Evolutionary conservation across 2,797 vertebrate genomes (phyloP).

Genomic region (Rachycentron canadum): DNA sequence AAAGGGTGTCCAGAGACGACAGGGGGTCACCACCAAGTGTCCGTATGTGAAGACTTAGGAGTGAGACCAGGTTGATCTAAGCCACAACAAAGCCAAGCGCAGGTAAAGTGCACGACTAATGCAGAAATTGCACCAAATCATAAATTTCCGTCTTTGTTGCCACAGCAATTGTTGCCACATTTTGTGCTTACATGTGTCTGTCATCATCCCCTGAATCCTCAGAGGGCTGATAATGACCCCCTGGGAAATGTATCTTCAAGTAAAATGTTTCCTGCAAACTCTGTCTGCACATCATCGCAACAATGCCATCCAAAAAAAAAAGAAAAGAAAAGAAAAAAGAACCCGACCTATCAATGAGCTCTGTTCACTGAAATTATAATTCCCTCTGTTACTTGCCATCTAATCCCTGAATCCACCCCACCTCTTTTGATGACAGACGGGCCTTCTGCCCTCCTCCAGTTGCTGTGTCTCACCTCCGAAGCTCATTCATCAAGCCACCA

Average conservation of each 20-base stretch:
- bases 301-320: constrained; percentile 17
- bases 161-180: constrained; percentile 32
- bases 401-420: not conserved
- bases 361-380: constrained; percentile 17
- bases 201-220: constrained; percentile 50
- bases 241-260: constrained; percentile 24
- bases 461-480: not conserved
- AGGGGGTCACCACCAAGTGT: too few species aligned
- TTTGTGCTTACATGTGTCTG: constrained; percentile 46
- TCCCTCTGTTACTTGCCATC: not conserved
- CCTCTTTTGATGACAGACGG: constrained; percentile 15
- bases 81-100: not conserved
- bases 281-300: constrained; percentile 33
- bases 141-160: constrained; percentile 1
- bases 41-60: too few species aligned
- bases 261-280: constrained; percentile 22
- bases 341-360: not conserved
- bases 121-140: constrained; percentile 4
- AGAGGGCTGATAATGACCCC: constrained; percentile 32
- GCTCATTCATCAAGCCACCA: not conserved
- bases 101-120: constrained; percentile 17
- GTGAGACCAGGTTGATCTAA: not conserved
- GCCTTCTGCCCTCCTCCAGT: constrained; percentile 13
- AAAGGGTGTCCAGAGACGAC: too few species aligned
- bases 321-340: not conserved